These are phyloP conservation scores for Chascanopsetta lugubris DNA, from an alignment of 2,113 vertebrate genomes.

Conservation along the genomic window DNA sequence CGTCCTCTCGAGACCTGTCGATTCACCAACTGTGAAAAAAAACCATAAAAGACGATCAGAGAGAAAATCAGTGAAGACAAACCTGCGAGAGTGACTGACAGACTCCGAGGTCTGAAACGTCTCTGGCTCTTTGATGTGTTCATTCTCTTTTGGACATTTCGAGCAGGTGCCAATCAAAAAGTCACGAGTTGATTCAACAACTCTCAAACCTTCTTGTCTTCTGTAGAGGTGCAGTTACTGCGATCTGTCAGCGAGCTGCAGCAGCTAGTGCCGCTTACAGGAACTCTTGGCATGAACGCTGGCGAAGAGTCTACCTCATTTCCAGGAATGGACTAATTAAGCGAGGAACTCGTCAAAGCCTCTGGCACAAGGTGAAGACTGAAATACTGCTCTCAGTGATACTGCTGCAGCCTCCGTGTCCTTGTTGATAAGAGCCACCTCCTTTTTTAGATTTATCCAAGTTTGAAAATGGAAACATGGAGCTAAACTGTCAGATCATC, in stretches of 20 bases:
- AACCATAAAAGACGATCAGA: background rate
- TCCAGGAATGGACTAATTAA: slow-evolving; percentile 48
- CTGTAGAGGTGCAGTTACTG: slow-evolving; percentile 42
- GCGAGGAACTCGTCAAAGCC: slow-evolving; percentile 5
- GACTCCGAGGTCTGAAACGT: background rate
- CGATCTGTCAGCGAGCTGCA: slow-evolving; percentile 54
- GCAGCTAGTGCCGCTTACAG: slow-evolving; percentile 41
- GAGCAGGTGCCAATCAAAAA: background rate
- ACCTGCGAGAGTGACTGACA: background rate
- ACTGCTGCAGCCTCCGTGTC: too few relatives aligned
- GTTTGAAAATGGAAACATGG: background rate
- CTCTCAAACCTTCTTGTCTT: background rate
- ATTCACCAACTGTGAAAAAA: slow-evolving; percentile 27
- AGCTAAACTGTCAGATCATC: background rate
- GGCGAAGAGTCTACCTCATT: slow-evolving; percentile 12
- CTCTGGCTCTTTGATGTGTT: background rate
- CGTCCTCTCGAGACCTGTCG: slow-evolving; percentile 31
- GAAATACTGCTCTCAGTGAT: background rate
- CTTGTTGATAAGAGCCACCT: background rate
- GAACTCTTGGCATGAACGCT: slow-evolving; percentile 9
- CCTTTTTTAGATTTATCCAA: background rate
- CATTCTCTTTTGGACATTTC: slow-evolving; percentile 13
- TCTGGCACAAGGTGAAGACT: slow-evolving; percentile 23
- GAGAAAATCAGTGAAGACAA: slow-evolving; percentile 9
- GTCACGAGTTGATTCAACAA: background rate